Conservation (phyloP, 2,888 invertebrate species). For the Pasiphila rectangulata region DNA sequence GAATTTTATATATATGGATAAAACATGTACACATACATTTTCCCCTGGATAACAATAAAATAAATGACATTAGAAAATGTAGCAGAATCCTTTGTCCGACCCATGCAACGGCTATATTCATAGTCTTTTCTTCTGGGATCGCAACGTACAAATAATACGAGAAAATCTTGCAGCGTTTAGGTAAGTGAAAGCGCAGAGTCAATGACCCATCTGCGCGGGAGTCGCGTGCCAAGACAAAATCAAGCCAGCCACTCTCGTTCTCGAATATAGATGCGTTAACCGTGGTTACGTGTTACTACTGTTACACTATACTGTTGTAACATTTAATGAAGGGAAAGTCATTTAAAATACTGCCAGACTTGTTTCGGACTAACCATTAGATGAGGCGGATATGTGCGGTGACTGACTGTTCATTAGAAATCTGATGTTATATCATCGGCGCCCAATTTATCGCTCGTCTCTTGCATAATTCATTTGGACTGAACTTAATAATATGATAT, state of each 20-base stretch:
- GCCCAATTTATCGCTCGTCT: slow-evolving; percentile 18
- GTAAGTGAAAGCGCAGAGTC: slow-evolving; percentile 61
- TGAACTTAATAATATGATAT: background rate
- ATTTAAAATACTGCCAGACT: slow-evolving; percentile 39
- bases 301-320: slow-evolving; percentile 44
- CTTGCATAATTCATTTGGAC: slow-evolving; percentile 12
- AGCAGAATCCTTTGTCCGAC: too few relatives aligned
- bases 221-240: slow-evolving; percentile 72
- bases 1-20: too few relatives aligned
- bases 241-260: slow-evolving; percentile 72
- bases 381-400: slow-evolving; percentile 14
- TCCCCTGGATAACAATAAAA: too few relatives aligned
- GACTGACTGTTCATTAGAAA: slow-evolving; percentile 22
- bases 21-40: too few relatives aligned
- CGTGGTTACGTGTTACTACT: slow-evolving; percentile 50
- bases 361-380: slow-evolving; percentile 20
- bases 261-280: slow-evolving; percentile 55
- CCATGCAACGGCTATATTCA: background rate
- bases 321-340: slow-evolving; percentile 68
- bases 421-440: slow-evolving; percentile 20
- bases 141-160: background rate
- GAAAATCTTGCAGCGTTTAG: slow-evolving; percentile 17
- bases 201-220: slow-evolving; percentile 53
- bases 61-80: too few relatives aligned
- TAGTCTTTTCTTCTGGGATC: background rate